phyloP scores from a whole-genome alignment of 2,888 invertebrate species.

The Rotaria macrura region DNA sequence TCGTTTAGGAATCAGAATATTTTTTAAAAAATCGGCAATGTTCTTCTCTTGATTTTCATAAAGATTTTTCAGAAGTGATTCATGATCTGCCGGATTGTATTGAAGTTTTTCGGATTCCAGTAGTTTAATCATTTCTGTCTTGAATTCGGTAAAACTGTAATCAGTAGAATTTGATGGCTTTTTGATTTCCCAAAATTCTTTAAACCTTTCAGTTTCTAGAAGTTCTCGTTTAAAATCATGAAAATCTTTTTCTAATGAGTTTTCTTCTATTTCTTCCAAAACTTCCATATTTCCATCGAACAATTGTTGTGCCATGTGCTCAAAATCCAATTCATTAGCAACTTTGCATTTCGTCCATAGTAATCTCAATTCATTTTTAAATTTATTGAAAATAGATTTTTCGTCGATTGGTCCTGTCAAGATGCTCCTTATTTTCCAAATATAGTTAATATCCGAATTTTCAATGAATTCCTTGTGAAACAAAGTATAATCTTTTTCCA shows the following conservation, averaged over 20 bases:
- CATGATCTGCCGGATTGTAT: neutral
- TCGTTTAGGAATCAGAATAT: neutral
- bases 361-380: neutral
- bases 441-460: neutral
- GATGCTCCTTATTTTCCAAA: neutral
- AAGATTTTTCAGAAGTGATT: neutral
- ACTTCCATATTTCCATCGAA: neutral
- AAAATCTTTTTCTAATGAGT: neutral
- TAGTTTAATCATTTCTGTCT: neutral
- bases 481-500: neutral
- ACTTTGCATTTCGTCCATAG: neutral
- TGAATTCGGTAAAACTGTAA: neutral
- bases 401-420: neutral
- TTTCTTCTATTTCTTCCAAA: neutral
- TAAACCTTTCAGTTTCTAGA: neutral
- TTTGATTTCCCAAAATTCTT: neutral
- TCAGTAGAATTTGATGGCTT: neutral
- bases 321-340: neutral
- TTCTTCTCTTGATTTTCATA: neutral
- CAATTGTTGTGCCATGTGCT: neutral
- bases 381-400: neutral
- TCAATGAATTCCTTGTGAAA: neutral
- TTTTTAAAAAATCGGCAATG: neutral
- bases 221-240: neutral
- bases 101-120: neutral